Evolutionary conservation across 2,888 invertebrate species (phyloP).

Genomic region (Esperia sulphurella): DNA sequence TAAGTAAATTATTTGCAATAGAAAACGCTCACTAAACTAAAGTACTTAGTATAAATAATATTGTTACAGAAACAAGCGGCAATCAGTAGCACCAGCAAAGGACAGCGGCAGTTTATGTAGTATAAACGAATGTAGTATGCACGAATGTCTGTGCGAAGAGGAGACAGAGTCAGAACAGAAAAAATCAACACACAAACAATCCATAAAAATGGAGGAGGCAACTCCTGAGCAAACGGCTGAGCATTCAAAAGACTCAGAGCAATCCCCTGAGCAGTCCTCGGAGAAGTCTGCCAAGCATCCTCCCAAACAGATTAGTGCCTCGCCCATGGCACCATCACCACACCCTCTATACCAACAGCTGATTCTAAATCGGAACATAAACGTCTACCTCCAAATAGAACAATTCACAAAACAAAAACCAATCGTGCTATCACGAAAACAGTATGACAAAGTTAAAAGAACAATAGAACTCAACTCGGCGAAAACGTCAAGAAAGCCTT

Average conservation of each 20-base stretch:
- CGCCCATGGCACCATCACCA: not conserved
- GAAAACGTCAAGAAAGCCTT: slow-evolving; percentile 11
- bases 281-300: not conserved
- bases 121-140: not conserved
- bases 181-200: not conserved
- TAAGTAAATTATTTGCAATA: no score
- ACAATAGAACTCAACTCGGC: slow-evolving; percentile 29
- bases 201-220: not conserved
- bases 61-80: not conserved
- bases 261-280: not conserved
- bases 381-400: slow-evolving; percentile 46
- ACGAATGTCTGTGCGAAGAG: not conserved
- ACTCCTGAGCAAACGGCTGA: no score
- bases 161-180: not conserved
- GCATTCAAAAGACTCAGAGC: not conserved
- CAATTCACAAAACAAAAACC: slow-evolving; percentile 44
- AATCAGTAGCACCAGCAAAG: not conserved
- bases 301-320: not conserved
- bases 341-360: slow-evolving; percentile 29
- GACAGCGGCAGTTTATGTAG: not conserved
- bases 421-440: slow-evolving; percentile 47
- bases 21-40: no score
- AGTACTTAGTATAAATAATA: no score
- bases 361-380: slow-evolving; percentile 41
- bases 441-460: slow-evolving; percentile 55